phyloP scores from a whole-genome alignment of 2,113 vertebrate genomes.

The Platichthys flesus region DNA sequence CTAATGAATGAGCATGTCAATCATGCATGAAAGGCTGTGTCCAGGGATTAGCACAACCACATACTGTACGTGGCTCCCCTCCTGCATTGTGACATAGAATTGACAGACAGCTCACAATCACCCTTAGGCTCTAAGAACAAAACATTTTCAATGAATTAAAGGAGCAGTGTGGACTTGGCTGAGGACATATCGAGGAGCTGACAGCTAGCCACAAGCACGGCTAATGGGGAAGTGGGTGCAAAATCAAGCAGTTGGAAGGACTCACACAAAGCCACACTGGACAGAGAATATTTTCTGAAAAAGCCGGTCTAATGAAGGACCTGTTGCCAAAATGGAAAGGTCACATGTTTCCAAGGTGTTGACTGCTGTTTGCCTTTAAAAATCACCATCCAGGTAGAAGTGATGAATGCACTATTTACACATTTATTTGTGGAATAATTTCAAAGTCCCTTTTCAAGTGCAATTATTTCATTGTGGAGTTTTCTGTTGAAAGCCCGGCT shows the following conservation, averaged over 20 bases:
- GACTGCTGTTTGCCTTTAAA: not conserved
- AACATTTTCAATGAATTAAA: conserved; percentile 56
- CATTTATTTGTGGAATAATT: not conserved
- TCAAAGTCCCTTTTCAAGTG: not conserved
- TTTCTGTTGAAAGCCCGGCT: not conserved
- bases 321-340: conserved; percentile 26
- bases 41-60: conserved; percentile 39
- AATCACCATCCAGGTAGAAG: not conserved
- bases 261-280: not conserved
- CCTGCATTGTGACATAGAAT: conserved; percentile 35
- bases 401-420: not conserved
- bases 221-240: conserved; percentile 15
- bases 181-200: conserved; percentile 27
- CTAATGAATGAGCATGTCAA: conserved; percentile 68
- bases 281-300: conserved; percentile 6
- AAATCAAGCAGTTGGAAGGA: conserved; percentile 20
- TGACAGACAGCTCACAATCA: conserved; percentile 43
- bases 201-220: conserved; percentile 13
- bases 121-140: conserved; percentile 30
- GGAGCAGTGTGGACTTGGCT: conserved; percentile 32
- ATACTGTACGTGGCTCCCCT: conserved; percentile 38
- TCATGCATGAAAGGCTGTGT: conserved; percentile 52
- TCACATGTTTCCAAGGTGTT: conserved; percentile 6
- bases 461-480: not conserved
- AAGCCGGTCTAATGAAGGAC: conserved; percentile 33